A percentile compares a stretch with the other conserved stretches of the same genome.
These are phyloP conservation scores for Eretmochelys imbricata DNA, from an alignment of 2,113 vertebrate species.

Conservation along the genomic window DNA sequence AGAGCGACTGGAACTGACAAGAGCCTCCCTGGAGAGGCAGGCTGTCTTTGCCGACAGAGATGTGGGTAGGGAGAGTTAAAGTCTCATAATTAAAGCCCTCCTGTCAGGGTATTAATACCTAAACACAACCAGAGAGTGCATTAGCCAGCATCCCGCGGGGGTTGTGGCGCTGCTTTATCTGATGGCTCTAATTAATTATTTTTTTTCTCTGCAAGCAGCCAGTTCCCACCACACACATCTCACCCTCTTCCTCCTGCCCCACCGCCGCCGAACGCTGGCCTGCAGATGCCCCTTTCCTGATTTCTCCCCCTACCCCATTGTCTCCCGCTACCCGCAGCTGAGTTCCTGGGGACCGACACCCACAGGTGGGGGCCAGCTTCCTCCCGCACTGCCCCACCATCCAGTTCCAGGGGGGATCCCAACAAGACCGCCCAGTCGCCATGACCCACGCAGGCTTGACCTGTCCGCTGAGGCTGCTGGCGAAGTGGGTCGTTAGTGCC, in stretches of 20 bases:
- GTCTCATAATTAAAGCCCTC: slow-evolving; percentile 32
- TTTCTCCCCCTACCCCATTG: background rate
- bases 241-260: background rate
- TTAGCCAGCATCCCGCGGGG: slow-evolving; percentile 23
- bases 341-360: background rate
- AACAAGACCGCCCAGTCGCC: background rate
- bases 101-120: slow-evolving; percentile 32
- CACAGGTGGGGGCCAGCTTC: background rate
- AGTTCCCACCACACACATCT: accelerated
- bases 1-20: background rate
- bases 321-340: background rate
- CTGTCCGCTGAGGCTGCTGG: background rate
- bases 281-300: background rate
- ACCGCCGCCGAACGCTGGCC: background rate
- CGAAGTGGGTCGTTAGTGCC: background rate
- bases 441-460: background rate
- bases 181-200: slow-evolving; percentile 62
- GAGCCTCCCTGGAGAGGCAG: accelerated
- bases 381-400: background rate
- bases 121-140: background rate
- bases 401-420: background rate
- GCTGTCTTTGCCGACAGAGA: background rate
- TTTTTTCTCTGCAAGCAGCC: background rate
- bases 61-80: background rate
- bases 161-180: slow-evolving; percentile 14